Evolutionary conservation across 2,113 vertebrate genomes (phyloP), one percentile per base, ranked within the genome.

Genomic region (Plecturocebus donacophilus): DNA sequence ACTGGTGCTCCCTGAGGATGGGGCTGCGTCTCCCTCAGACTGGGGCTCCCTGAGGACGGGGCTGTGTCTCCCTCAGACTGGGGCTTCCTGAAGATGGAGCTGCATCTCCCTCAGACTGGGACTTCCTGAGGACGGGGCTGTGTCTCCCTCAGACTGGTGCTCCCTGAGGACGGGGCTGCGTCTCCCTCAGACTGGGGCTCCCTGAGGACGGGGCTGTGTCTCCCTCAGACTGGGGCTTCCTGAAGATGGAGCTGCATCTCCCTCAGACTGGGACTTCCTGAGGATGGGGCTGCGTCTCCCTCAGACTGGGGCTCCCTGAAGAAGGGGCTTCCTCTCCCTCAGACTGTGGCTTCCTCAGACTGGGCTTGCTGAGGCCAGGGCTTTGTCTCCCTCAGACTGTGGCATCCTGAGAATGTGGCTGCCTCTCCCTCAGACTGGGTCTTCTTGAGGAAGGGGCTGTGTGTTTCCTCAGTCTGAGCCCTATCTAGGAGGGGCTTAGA

Each of bases 351-450:
- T n/a, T n/a, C n/a, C n/a, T n/a, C n/a, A n/a, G n/a, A n/a, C n/a
- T n/a, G n/a, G n/a, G n/a, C n/a, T n/a, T n/a, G n/a, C n/a, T n/a
- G n/a, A n/a, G n/a, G n/a, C n/a, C n/a, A n/a, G n/a, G n/a, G n/a
- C n/a, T n/a, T n/a, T n/a, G n/a, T 52, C 49, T 45, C 52, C 9
- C 1, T 25, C 47, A 2, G 9, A 23, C 54, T 56, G 54, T 40
- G 32, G 14, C 49, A 14, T 0, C 13, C 14, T 52, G 49, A 4
- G 13, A 0, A 52, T 0, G 3, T 3, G 49, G 3, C 13, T 16
- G 49, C 0, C 2, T 52, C 49, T 45, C 58, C 21, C 68, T 71
- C 68, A 71, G 17, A 32, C 11, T 56, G 35, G 13, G 52, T 42
- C 6, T 47, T 84, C 58, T 42, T 81, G 21, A 45, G n/a, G 75